Conservation (phyloP, 2,797 vertebrate genomes). For the Clarias pachynema region DNA sequence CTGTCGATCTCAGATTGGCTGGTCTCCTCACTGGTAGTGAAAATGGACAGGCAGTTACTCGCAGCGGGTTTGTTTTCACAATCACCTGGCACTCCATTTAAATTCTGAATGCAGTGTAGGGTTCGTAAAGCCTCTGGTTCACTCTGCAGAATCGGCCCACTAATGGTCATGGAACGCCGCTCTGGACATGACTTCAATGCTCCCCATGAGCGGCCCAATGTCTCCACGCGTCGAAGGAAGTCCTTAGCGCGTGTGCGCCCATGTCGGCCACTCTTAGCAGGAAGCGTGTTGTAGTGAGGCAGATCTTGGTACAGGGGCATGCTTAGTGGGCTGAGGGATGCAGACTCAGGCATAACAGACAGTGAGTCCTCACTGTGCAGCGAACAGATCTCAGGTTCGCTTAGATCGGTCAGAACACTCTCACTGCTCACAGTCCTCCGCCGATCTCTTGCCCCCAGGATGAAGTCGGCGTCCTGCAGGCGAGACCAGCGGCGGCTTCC, state of each 20-base stretch:
- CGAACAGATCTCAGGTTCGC: conserved; percentile 92
- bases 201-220: conserved; percentile 78
- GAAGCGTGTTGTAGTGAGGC: conserved; percentile 65
- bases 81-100: conserved; percentile 76
- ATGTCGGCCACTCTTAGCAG: conserved; percentile 77
- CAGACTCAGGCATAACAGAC: conserved; percentile 77
- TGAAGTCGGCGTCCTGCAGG: conserved; percentile 86
- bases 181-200: conserved; percentile 58
- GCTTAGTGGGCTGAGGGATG: conserved; percentile 67
- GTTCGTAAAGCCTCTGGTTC: conserved; percentile 80
- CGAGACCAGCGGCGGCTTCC: conserved; percentile 95
- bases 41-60: conserved; percentile 51
- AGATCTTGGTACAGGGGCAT: conserved; percentile 50
- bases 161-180: conserved; percentile 79
- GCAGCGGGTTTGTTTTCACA: conserved; percentile 37
- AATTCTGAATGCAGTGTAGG: conserved; percentile 79
- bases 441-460: conserved; percentile 50
- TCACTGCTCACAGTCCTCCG: conserved; percentile 87
- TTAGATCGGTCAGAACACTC: conserved; percentile 94
- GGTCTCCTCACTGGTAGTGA: conserved; percentile 79
- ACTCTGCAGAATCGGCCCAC: conserved; percentile 83
- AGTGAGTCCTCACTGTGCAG: conserved; percentile 88
- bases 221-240: conserved; percentile 92
- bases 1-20: conserved; percentile 75
- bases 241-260: conserved; percentile 84